Evolutionary conservation across 1,140 invertebrate species (phyloP).

Genomic region (Mizuhopecten yessoensis): DNA sequence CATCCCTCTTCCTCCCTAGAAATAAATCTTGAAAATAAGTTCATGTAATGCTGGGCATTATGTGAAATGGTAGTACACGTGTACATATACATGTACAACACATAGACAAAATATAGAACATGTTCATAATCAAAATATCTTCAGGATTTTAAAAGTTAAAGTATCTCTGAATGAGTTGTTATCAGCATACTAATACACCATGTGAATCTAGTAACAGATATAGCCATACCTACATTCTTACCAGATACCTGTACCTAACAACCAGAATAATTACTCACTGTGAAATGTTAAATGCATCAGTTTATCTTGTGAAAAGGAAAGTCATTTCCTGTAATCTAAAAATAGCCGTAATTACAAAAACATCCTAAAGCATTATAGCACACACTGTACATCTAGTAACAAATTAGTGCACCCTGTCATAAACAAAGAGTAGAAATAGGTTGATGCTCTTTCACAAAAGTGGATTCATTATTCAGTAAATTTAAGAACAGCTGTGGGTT

Average conservation of each 20-base stretch:
- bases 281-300: not conserved
- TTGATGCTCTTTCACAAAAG: not conserved
- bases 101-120: too few relatives aligned
- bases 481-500: not conserved
- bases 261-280: too few relatives aligned
- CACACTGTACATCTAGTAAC: not conserved
- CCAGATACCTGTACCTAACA: not conserved
- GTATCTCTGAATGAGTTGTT: too few relatives aligned
- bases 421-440: not conserved
- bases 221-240: not conserved
- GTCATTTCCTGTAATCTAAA: not conserved
- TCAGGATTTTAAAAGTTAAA: too few relatives aligned
- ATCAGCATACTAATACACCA: too few relatives aligned
- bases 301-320: not conserved
- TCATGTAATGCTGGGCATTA: too few relatives aligned
- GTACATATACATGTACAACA: too few relatives aligned
- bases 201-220: too few relatives aligned
- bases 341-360: conserved; percentile 1
- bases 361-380: not conserved
- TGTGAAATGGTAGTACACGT: too few relatives aligned
- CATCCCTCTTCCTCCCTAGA: too few relatives aligned
- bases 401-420: not conserved
- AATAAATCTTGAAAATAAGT: too few relatives aligned
- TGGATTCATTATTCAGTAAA: not conserved
- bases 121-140: too few relatives aligned